phyloP scores from a whole-genome alignment of 2,888 invertebrate species.

The Eupithecia vulgata region DNA sequence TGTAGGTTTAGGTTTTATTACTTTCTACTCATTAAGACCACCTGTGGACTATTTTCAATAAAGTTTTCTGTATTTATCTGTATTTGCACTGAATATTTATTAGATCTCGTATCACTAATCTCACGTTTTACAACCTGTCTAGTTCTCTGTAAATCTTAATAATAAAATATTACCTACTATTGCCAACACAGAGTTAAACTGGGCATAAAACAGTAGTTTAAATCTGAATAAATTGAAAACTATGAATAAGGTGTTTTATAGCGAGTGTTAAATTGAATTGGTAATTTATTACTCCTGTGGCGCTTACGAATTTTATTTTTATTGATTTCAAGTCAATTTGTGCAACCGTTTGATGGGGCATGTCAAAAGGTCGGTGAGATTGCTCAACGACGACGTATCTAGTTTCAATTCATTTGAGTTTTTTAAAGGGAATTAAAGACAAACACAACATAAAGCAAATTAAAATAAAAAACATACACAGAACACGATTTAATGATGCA shows the following conservation, averaged over 20 bases:
- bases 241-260: slow-evolving; percentile 25
- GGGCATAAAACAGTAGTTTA: slow-evolving; percentile 31
- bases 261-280: slow-evolving; percentile 23
- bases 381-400: background rate
- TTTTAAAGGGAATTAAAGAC: background rate
- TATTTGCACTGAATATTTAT: slow-evolving; percentile 21
- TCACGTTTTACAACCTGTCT: slow-evolving; percentile 26
- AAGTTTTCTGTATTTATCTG: slow-evolving; percentile 24
- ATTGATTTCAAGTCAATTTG: background rate
- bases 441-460: background rate
- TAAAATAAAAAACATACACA: too few relatives aligned
- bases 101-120: slow-evolving; percentile 25
- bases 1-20: background rate
- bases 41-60: slow-evolving; percentile 6
- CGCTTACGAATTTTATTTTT: background rate
- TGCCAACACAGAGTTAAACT: slow-evolving; percentile 20
- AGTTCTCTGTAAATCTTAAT: slow-evolving; percentile 25
- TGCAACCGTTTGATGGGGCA: slow-evolving; percentile 1
- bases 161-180: slow-evolving; percentile 27
- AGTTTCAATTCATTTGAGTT: background rate
- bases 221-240: slow-evolving; percentile 29
- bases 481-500: background rate
- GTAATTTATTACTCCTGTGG: slow-evolving; percentile 7
- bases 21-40: background rate
- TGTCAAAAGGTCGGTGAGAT: background rate